phyloP scores from a whole-genome alignment of 2,888 invertebrate species.

The Melangyna quadrimaculata region DNA sequence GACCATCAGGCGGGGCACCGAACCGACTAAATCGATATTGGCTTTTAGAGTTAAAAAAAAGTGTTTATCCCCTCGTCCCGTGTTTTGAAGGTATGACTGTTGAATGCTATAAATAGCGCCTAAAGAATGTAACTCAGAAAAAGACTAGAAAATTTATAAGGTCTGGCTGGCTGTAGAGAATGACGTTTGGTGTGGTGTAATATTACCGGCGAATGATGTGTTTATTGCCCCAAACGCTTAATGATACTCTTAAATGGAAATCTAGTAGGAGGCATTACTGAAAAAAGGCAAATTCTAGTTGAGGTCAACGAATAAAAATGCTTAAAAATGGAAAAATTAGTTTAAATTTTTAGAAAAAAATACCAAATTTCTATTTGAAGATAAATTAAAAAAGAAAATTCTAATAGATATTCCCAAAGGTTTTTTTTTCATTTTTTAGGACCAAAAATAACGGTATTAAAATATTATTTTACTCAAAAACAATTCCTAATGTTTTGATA shows the following conservation, averaged over 20 bases:
- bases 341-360: too few species aligned
- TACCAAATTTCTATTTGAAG: too few species aligned
- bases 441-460: too few species aligned
- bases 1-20: neutral
- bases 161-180: neutral
- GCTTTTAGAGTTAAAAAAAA: constrained; percentile 45
- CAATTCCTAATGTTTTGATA: too few species aligned
- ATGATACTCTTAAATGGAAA: neutral
- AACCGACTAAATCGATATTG: constrained; percentile 49
- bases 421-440: too few species aligned
- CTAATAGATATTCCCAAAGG: too few species aligned
- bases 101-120: constrained; percentile 54
- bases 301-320: neutral
- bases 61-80: neutral
- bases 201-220: constrained; percentile 13
- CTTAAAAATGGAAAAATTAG: too few species aligned
- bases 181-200: constrained; percentile 4
- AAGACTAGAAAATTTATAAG: constrained; percentile 4
- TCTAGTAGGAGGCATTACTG: neutral
- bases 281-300: neutral
- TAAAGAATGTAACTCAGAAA: constrained; percentile 30
- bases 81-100: neutral
- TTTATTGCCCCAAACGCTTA: constrained; percentile 6
- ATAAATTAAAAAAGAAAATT: too few species aligned
- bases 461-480: too few species aligned